phyloP scores from a whole-genome alignment of 2,113 vertebrate species.

The Oncorhynchus clarkii region DNA sequence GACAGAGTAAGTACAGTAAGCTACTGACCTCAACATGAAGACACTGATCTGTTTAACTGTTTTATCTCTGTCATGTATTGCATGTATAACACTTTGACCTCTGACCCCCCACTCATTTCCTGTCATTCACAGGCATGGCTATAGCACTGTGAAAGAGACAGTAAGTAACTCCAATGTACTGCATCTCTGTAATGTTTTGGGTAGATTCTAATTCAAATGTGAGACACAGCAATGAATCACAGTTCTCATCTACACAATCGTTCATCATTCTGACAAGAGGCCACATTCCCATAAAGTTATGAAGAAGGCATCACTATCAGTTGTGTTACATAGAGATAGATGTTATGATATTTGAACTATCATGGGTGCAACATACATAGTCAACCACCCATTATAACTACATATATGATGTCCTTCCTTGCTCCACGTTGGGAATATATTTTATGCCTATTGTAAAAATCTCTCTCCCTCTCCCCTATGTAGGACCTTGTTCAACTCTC shows the following conservation, averaged over 20 bases:
- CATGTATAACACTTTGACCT: neutral
- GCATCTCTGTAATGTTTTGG: neutral
- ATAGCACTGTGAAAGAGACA: constrained; percentile 26
- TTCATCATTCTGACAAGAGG: neutral
- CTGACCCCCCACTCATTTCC: neutral
- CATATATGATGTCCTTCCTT: neutral
- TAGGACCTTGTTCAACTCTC: constrained; percentile 34
- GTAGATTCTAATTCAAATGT: neutral
- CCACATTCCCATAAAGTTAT: neutral
- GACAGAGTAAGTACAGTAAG: constrained; percentile 26
- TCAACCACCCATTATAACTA: neutral
- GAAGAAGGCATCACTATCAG: neutral
- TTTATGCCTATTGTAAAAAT: neutral
- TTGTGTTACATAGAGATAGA: neutral
- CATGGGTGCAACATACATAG: neutral
- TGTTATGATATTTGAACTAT: neutral
- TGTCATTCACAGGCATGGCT: constrained; percentile 19
- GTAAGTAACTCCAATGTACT: constrained; percentile 9
- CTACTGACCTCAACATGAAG: neutral
- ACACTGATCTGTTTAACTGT: neutral
- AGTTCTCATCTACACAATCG: neutral
- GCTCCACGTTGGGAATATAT: neutral
- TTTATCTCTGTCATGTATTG: neutral
- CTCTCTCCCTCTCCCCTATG: neutral
- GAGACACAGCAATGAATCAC: neutral